phyloP scores from a whole-genome alignment of 1,140 invertebrate species.

The Drosophila bifasciata region DNA sequence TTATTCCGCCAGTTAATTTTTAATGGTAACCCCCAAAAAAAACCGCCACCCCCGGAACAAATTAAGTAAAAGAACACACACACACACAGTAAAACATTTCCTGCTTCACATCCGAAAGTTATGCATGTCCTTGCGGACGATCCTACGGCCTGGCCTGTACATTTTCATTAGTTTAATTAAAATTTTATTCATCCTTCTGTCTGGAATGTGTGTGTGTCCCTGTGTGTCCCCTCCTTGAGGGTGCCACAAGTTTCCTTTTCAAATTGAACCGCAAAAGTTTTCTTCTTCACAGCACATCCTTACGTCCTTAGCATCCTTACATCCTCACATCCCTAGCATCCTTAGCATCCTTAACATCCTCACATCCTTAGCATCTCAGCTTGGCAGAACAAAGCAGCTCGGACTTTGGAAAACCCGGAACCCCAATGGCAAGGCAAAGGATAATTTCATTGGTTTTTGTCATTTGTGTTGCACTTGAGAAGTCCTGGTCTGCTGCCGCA shows the following conservation, averaged over 20 bases:
- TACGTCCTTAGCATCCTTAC: too few relatives aligned
- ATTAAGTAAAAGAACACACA: constrained; percentile 7
- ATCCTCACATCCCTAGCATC: too few relatives aligned
- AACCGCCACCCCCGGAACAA: constrained; percentile 1
- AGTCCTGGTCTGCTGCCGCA: constrained; percentile 37
- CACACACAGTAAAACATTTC: constrained; percentile 27
- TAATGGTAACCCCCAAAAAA: constrained; percentile 49
- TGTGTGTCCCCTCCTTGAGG: constrained; percentile 21
- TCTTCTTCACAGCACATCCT: constrained; percentile 11
- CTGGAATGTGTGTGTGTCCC: constrained; percentile 8
- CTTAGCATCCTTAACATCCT: too few relatives aligned
- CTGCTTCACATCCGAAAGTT: constrained; percentile 29
- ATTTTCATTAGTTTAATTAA: constrained; percentile 83
- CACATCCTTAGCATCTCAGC: too few relatives aligned
- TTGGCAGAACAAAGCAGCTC: too few relatives aligned
- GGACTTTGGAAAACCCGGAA: background rate
- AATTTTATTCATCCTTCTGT: constrained; percentile 52
- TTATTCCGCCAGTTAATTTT: constrained; percentile 79
- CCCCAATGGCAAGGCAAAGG: constrained; percentile 43
- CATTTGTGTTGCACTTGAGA: constrained; percentile 60
- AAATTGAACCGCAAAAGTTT: constrained; percentile 79
- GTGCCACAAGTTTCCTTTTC: constrained; percentile 63
- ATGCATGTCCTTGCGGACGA: constrained; percentile 39
- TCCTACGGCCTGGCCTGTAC: constrained; percentile 10
- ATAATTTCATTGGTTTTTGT: constrained; percentile 72